These are phyloP conservation scores for Poeciliopsis turrubarensis DNA, from an alignment of 2,113 vertebrate species.

Conservation along the genomic window DNA sequence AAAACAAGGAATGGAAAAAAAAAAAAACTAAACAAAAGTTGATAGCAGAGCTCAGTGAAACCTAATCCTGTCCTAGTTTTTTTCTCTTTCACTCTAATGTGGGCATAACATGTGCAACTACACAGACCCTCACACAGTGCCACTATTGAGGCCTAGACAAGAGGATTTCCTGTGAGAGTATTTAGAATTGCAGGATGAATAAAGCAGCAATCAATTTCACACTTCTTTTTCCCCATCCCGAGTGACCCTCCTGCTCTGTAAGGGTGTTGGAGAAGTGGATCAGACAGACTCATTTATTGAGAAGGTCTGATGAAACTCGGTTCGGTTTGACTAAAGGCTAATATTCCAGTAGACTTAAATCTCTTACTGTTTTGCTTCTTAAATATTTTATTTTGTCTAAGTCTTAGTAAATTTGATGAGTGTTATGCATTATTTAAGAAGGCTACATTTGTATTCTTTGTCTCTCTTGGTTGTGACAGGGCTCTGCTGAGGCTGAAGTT, in stretches of 20 bases:
- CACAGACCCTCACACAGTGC: conserved; percentile 39
- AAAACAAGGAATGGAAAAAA: neutral
- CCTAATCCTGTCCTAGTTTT: conserved; percentile 31
- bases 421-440: neutral
- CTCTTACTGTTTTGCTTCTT: neutral
- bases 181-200: conserved; percentile 46
- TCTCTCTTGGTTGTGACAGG: neutral
- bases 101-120: conserved; percentile 28
- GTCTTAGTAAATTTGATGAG: neutral
- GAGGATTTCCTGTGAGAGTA: conserved; percentile 37
- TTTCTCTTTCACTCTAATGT: neutral
- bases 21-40: neutral
- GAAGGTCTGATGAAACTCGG: conserved; percentile 11
- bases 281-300: conserved; percentile 17
- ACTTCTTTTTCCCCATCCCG: conserved; percentile 36
- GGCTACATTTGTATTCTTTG: neutral
- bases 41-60: conserved; percentile 7
- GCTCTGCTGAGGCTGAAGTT: neutral
- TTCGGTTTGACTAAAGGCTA: conserved; percentile 20
- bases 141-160: conserved; percentile 36
- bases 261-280: conserved; percentile 15
- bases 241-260: conserved; percentile 8
- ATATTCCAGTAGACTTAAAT: neutral
- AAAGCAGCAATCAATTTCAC: conserved; percentile 71
- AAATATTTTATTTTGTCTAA: neutral